Base-by-base conservation (phyloP, 1,140 invertebrate genomes). In the Pseudachorutes palmiensis region DNA sequence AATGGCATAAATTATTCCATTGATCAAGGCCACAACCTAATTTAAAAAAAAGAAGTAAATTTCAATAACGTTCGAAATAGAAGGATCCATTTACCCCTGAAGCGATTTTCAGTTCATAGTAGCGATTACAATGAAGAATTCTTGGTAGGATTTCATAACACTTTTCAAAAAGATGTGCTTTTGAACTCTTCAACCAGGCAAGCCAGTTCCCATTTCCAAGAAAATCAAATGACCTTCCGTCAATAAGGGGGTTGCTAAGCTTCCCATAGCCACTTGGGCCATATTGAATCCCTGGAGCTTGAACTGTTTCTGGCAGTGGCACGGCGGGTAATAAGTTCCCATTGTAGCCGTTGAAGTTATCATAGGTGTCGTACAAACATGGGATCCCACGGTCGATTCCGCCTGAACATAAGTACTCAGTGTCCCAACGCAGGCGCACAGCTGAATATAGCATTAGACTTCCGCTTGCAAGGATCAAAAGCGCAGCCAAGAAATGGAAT, bases 381-480 rank as follows among this genome's bases (percentile, higher is more conserved):
- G 55, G 55, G 55, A 58, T 58, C 28, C 55, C 55, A 24, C 55
- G 55, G 28, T 58, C 55, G 55, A 58, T 24, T 12, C 55, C 55
- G 12, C n/a, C n/a, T 9, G 55, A 58, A 58, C 55, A 58, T 12
- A 58, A 58, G 55, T 58, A 58, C 28, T 29, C n/a, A 22, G 12
- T 24, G 28, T 58, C n/a, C n/a, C 28, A 12, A 12, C 55, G 5
- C 24, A 58, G 22, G n/a, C 24, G 5, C n/a, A 22, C 55, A 22
- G 55, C 55, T 5, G 55, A 58, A 22, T 58, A 58, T 5, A 58
- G n/a, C 55, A 58, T 58, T 5, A 58, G 28, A 22, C 55, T 58
- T 5, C 5, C 5, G 24, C 55, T 29, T 5, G 28, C 55, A 22
- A 58, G n/a, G 55, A 58, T 5, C 5, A 58, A 22, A 5, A 58